Evolutionary conservation across 2,888 invertebrate species (phyloP).

Genomic region (Pteria penguin): DNA sequence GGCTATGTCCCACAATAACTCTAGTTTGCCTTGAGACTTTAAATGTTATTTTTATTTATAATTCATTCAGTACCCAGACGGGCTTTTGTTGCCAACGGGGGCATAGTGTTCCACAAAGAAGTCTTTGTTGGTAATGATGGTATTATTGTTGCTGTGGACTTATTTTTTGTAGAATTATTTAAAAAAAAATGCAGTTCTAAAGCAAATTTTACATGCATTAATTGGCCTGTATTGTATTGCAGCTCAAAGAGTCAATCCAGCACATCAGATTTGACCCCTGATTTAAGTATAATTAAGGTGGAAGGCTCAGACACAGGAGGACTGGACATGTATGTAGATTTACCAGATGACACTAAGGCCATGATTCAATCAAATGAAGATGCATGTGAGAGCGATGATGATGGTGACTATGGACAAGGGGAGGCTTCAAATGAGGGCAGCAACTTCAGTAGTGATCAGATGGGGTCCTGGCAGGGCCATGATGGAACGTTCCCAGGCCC

Average conservation of each 20-base stretch:
- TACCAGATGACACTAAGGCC: slow-evolving; percentile 26
- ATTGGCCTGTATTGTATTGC: no score
- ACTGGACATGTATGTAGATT: slow-evolving; percentile 45
- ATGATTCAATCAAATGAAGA: slow-evolving; percentile 10
- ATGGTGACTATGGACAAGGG: slow-evolving; percentile 32
- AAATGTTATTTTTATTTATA: no score
- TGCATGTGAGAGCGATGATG: slow-evolving; percentile 8
- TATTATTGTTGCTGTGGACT: no score
- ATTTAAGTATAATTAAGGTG: slow-evolving; percentile 40
- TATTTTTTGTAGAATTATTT: no score
- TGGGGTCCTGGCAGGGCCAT: slow-evolving; percentile 28
- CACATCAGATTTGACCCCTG: slow-evolving; percentile 29
- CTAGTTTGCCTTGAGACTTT: no score
- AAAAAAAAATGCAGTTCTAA: no score
- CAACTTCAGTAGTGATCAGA: slow-evolving; percentile 38
- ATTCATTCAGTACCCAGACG: no score
- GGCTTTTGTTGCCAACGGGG: no score
- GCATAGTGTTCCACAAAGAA: no score
- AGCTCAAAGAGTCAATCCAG: slow-evolving; percentile 22
- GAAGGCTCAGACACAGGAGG: slow-evolving; percentile 37
- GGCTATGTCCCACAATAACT: no score
- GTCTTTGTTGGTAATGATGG: no score
- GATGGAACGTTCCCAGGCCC: slow-evolving; percentile 40
- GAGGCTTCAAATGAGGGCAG: slow-evolving; percentile 43
- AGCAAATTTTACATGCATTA: no score